Evolutionary conservation across 2,797 vertebrate species (phyloP).

Genomic region (Choloepus didactylus): DNA sequence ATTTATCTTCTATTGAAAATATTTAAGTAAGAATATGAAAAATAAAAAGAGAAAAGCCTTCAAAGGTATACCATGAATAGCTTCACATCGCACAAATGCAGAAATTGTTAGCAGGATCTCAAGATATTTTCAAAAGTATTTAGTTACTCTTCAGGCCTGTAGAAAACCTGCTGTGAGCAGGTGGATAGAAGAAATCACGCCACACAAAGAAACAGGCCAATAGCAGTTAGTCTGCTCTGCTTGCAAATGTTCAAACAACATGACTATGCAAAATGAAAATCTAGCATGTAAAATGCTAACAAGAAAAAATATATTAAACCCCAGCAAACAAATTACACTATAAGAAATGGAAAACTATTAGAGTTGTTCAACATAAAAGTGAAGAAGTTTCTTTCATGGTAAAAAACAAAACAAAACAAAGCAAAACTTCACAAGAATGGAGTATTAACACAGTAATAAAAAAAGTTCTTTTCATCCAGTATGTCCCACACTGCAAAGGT

Average conservation of each 20-base stretch:
- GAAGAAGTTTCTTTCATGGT: constrained; percentile 55
- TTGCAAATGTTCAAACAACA: constrained; percentile 67
- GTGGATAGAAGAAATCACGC: constrained; percentile 78
- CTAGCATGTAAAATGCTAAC: constrained; percentile 40
- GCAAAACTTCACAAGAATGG: background rate
- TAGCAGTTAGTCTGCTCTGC: constrained; percentile 59
- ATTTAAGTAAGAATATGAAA: constrained; percentile 87
- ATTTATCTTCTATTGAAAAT: constrained; percentile 87
- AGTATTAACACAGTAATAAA: background rate
- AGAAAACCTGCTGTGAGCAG: constrained; percentile 82
- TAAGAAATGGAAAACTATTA: constrained; percentile 28
- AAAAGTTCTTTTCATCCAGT: background rate
- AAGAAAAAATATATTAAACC: constrained; percentile 54
- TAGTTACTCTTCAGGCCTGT: constrained; percentile 73
- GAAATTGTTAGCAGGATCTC: constrained; percentile 76
- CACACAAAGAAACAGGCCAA: constrained; percentile 80
- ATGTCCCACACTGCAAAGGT: background rate
- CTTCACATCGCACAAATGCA: constrained; percentile 69
- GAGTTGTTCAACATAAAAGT: constrained; percentile 66
- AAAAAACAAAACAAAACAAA: constrained; percentile 49
- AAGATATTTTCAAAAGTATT: constrained; percentile 81
- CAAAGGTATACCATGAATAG: constrained; percentile 77
- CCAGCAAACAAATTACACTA: constrained; percentile 63
- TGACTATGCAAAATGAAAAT: constrained; percentile 65
- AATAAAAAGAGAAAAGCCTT: constrained; percentile 77